A percentile compares a stretch with the other conserved stretches of the same genome.
Evolutionary conservation across 1,140 invertebrate genomes (phyloP).

Genomic region (Drosophila jambulina): DNA sequence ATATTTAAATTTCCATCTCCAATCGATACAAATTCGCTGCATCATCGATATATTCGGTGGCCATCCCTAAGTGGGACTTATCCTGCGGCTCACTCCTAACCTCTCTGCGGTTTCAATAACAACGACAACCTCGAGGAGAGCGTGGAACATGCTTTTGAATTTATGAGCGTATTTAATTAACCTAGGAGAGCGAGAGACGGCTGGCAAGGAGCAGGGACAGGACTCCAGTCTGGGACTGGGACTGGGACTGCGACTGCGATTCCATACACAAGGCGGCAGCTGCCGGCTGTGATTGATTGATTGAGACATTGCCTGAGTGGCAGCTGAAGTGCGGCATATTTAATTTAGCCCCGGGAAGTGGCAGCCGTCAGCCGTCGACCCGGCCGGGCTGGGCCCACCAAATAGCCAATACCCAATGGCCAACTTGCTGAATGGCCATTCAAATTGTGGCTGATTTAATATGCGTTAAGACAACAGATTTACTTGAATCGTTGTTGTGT

Average conservation of each 20-base stretch:
- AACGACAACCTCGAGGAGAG: constrained; percentile 5
- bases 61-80: neutral
- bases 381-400: neutral
- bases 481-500: constrained; percentile 39
- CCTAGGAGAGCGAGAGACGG: constrained; percentile 30
- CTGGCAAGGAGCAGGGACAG: constrained; percentile 25
- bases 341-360: constrained; percentile 50
- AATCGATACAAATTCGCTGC: neutral
- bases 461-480: constrained; percentile 83
- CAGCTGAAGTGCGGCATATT: constrained; percentile 76
- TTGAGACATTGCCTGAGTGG: constrained; percentile 74
- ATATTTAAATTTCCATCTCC: neutral
- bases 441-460: constrained; percentile 80
- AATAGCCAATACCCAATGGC: constrained; percentile 29
- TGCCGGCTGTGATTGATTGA: constrained; percentile 76
- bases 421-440: constrained; percentile 54
- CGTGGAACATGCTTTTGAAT: constrained; percentile 65
- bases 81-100: constrained; percentile 13
- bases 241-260: constrained; percentile 3
- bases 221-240: constrained; percentile 1
- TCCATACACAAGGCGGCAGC: constrained; percentile 25
- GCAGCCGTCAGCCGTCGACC: neutral
- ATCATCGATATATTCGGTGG: too few species aligned
- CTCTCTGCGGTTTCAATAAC: constrained; percentile 33
- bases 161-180: constrained; percentile 81